Percentiles rank a stretch among this genome's conserved stretches.
Conservation (phyloP, 2,888 invertebrate species). For the Andrena fulva region DNA sequence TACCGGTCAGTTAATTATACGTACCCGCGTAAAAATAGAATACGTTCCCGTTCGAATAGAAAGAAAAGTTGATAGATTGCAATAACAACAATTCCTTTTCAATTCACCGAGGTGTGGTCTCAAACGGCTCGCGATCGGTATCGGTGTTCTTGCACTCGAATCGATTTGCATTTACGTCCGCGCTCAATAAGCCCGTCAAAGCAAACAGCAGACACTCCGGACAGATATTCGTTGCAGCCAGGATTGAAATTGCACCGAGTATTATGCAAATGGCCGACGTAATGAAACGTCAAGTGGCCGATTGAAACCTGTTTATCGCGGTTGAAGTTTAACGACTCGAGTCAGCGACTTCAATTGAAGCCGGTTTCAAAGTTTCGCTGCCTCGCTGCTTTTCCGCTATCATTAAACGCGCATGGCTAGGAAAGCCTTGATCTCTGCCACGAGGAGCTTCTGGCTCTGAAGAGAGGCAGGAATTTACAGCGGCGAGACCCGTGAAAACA, state of each 20-base stretch:
- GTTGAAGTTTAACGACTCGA: conserved; percentile 49
- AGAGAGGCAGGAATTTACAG: not conserved
- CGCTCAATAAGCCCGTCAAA: not conserved
- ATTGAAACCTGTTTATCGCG: conserved; percentile 51
- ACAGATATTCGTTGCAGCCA: conserved; percentile 12
- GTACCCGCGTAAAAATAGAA: not conserved
- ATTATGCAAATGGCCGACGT: conserved; percentile 48
- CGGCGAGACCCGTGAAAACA: not conserved
- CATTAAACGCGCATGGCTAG: not conserved
- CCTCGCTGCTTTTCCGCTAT: not conserved
- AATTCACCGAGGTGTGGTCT: conserved; percentile 18
- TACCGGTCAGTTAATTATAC: not conserved
- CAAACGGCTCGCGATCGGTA: conserved; percentile 15
- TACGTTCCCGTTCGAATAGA: not conserved
- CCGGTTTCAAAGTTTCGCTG: conserved; percentile 26
- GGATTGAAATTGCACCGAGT: conserved; percentile 35
- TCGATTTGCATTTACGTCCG: conserved; percentile 25
- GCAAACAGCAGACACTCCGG: not conserved
- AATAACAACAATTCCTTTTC: not conserved
- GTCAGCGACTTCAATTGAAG: conserved; percentile 20
- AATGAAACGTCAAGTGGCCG: conserved; percentile 44
- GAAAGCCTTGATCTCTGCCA: conserved; percentile 22
- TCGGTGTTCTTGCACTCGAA: conserved; percentile 3
- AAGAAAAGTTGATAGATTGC: conserved; percentile 2
- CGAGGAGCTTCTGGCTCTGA: not conserved